A percentile compares a stretch with the other conserved stretches of the same genome.
These are phyloP conservation scores for Nemopilema nomurai DNA, from an alignment of 30 jellyfish, hydroid and myxozoan genomes.

Conservation along the genomic window DNA sequence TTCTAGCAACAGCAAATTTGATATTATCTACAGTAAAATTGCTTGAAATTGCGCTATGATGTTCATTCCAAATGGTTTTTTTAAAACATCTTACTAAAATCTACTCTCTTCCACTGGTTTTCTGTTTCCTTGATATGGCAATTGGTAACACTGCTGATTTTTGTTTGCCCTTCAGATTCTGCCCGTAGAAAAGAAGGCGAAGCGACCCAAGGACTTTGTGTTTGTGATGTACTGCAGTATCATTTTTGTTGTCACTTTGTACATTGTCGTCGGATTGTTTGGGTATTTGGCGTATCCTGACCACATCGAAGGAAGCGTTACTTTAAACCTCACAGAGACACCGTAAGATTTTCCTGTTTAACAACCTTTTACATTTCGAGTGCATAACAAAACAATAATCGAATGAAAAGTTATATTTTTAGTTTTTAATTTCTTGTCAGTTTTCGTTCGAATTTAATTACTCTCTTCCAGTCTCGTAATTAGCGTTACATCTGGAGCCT, in stretches of 20 bases:
- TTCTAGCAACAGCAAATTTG: too few relatives aligned
- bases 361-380: too few relatives aligned
- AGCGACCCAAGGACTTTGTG: slow-evolving; percentile 61
- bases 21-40: too few relatives aligned
- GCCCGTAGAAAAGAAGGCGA: slow-evolving; percentile 83
- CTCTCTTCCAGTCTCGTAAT: too few relatives aligned
- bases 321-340: slow-evolving; percentile 70
- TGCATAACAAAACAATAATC: too few relatives aligned
- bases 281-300: slow-evolving; percentile 80
- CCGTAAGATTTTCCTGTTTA: slow-evolving; percentile 56
- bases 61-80: too few relatives aligned
- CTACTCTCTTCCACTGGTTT: too few relatives aligned
- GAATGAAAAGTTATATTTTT: neutral
- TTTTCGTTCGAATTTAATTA: neutral
- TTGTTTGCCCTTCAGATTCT: slow-evolving; percentile 34
- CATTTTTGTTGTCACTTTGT: slow-evolving; percentile 52
- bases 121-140: too few relatives aligned
- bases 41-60: too few relatives aligned
- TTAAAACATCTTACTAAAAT: too few relatives aligned
- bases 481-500: too few relatives aligned
- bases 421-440: neutral
- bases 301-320: slow-evolving; percentile 63
- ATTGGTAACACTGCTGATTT: too few relatives aligned
- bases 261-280: slow-evolving; percentile 54
- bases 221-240: slow-evolving; percentile 70